phyloP scores from a whole-genome alignment of 2,888 invertebrate species.

The Cephus sareptanus region DNA sequence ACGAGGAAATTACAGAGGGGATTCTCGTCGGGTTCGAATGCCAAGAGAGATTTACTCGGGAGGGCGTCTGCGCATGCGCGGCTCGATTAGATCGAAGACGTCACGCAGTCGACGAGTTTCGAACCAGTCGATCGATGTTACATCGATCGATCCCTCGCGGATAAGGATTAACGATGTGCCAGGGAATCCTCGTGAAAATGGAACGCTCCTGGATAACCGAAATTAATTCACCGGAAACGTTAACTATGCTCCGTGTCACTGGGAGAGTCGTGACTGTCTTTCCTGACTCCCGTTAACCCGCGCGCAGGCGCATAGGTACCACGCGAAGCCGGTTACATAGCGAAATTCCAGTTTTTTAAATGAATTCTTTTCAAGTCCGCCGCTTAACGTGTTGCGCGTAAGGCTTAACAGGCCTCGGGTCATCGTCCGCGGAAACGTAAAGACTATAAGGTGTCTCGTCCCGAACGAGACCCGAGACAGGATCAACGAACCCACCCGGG shows the following conservation, averaged over 20 bases:
- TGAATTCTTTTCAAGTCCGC: conserved; percentile 18
- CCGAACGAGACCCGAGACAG: background rate
- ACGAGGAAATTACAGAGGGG: background rate
- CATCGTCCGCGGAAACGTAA: conserved; percentile 50
- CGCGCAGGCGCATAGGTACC: background rate
- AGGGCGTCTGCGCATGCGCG: background rate
- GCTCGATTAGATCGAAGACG: background rate
- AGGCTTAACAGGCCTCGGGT: conserved; percentile 31
- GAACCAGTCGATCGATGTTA: background rate
- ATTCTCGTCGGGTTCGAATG: background rate
- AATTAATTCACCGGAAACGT: background rate
- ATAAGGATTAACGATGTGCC: too few species aligned
- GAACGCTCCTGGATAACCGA: background rate
- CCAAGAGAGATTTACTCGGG: background rate
- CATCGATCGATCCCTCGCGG: background rate
- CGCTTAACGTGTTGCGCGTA: background rate
- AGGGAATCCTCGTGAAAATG: background rate
- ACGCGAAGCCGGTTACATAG: conserved; percentile 7
- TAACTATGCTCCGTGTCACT: background rate
- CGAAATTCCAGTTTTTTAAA: conserved; percentile 32
- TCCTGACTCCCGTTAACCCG: background rate
- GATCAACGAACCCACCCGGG: conserved; percentile 33
- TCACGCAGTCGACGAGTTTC: too few species aligned
- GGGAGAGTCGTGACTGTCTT: background rate
- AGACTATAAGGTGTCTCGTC: conserved; percentile 18